These are phyloP conservation scores for Gopherus evgoodei DNA, from an alignment of 2,113 vertebrate species.

Conservation along the genomic window DNA sequence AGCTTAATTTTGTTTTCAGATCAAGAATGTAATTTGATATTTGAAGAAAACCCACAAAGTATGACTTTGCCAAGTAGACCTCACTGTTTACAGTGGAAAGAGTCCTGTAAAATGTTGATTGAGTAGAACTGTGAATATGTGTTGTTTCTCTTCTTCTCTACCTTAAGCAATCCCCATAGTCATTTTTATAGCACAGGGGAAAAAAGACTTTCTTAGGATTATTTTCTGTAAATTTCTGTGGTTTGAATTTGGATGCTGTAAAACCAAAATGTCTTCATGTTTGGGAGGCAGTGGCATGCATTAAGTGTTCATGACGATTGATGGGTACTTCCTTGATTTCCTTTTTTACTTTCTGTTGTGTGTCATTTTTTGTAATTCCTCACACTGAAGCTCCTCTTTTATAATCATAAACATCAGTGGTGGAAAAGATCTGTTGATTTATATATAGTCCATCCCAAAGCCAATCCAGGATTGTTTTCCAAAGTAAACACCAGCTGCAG, in stretches of 20 bases:
- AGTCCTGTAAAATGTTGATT: slow-evolving; percentile 6
- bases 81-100: not conserved
- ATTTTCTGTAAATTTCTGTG: slow-evolving; percentile 4
- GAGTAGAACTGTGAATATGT: not conserved
- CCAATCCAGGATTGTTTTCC: slow-evolving; percentile 31
- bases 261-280: slow-evolving; percentile 22
- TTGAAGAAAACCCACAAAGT: not conserved
- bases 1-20: not conserved
- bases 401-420: slow-evolving; percentile 37
- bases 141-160: not conserved
- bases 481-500: slow-evolving; percentile 3
- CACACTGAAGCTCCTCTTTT: slow-evolving; percentile 29
- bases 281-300: slow-evolving; percentile 13
- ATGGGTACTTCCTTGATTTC: not conserved
- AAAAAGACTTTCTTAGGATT: not conserved
- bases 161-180: not conserved
- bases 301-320: not conserved
- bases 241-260: not conserved
- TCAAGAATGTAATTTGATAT: not conserved
- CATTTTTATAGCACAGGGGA: not conserved
- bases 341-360: slow-evolving; percentile 4
- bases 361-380: slow-evolving; percentile 46
- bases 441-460: not conserved
- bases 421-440: slow-evolving; percentile 19
- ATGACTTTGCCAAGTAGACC: not conserved